A percentile compares a stretch with the other conserved stretches of the same genome.
Conservation (phyloP, 2,113 vertebrate species). For the Chaetodon trifascialis region DNA sequence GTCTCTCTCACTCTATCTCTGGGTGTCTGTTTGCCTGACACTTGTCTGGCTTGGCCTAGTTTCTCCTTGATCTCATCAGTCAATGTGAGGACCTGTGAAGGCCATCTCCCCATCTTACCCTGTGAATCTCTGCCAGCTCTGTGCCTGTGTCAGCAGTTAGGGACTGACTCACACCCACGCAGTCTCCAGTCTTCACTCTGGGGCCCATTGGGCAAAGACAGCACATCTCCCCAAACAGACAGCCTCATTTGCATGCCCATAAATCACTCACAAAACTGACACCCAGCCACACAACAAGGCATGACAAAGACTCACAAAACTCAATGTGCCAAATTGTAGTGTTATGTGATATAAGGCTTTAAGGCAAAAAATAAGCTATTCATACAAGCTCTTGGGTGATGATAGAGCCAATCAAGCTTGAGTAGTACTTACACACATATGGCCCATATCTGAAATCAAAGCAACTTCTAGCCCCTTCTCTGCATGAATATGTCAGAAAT, state of each 20-base stretch:
- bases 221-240: conserved; percentile 74
- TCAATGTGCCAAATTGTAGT: conserved; percentile 50
- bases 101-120: conserved; percentile 69
- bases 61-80: conserved; percentile 82
- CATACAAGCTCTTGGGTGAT: conserved; percentile 36
- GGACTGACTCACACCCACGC: conserved; percentile 73
- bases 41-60: conserved; percentile 79
- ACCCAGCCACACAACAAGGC: conserved; percentile 59
- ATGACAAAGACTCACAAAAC: conserved; percentile 52
- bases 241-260: conserved; percentile 82
- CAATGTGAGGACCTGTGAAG: conserved; percentile 79
- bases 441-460: conserved; percentile 43
- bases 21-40: conserved; percentile 75
- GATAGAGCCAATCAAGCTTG: conserved; percentile 44
- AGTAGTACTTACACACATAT: conserved; percentile 42
- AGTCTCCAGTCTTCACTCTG: conserved; percentile 47
- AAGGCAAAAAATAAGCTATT: conserved; percentile 38
- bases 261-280: conserved; percentile 80
- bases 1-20: conserved; percentile 65
- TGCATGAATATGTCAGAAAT: conserved; percentile 31
- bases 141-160: conserved; percentile 81
- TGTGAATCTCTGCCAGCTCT: conserved; percentile 68
- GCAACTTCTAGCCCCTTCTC: not conserved
- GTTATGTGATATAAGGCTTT: conserved; percentile 48
- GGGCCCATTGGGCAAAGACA: conserved; percentile 69